Conservation (phyloP, 2,113 vertebrate species). For the Montifringilla adamsi region DNA sequence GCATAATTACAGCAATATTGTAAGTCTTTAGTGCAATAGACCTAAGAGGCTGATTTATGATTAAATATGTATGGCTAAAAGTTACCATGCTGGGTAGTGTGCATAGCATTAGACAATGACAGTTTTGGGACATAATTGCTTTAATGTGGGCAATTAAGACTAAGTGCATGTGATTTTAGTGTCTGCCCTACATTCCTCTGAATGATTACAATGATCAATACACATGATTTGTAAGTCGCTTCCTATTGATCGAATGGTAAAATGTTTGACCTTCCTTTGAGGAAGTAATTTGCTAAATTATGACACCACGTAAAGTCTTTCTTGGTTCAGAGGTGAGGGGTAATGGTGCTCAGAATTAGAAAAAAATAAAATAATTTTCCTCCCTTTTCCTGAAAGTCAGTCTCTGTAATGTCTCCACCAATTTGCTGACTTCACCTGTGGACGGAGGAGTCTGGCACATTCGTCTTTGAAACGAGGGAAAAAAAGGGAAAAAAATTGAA, state of each 20-base stretch:
- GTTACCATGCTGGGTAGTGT: constrained; percentile 72
- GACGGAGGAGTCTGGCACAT: not conserved
- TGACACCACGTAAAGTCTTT: constrained; percentile 70
- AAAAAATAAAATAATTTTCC: not conserved
- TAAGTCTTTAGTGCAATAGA: constrained; percentile 70
- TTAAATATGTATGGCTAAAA: constrained; percentile 75
- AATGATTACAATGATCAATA: constrained; percentile 89
- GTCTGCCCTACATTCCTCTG: constrained; percentile 85
- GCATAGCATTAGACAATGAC: constrained; percentile 76
- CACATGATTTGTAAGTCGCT: constrained; percentile 89
- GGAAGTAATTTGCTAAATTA: constrained; percentile 79
- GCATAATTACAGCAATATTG: constrained; percentile 70
- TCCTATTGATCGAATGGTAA: constrained; percentile 83
- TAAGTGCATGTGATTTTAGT: constrained; percentile 93
- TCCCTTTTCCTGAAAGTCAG: constrained; percentile 16
- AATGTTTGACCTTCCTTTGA: constrained; percentile 84
- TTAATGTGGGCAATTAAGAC: constrained; percentile 93
- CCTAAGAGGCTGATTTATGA: constrained; percentile 77
- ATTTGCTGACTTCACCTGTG: constrained; percentile 1
- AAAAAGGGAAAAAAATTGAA: not conserved
- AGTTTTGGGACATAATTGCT: constrained; percentile 90
- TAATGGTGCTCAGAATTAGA: constrained; percentile 43
- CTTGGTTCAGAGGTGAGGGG: constrained; percentile 68
- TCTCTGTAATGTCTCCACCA: not conserved
- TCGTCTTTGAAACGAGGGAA: not conserved